These are phyloP conservation scores for Danio rerio DNA, from an alignment of 2,113 vertebrate species.

Conservation along the genomic window GRCz12tu NC_133195.1:35362001-35362500, in stretches of 20 bases:
- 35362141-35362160: slow-evolving; percentile 51
- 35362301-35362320: slow-evolving; percentile 29
- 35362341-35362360: slow-evolving; percentile 50
- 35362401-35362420: slow-evolving; percentile 45
- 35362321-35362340: slow-evolving; percentile 55
- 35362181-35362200: slow-evolving; percentile 42
- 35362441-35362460: slow-evolving; percentile 47
- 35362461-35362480: slow-evolving; percentile 49
- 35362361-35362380: slow-evolving; percentile 52
- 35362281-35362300: slow-evolving; percentile 51
- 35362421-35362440: slow-evolving; percentile 42
- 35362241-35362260: slow-evolving; percentile 43
- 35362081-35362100: slow-evolving; percentile 46
- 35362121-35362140: slow-evolving; percentile 30
- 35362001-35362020: slow-evolving; percentile 49
- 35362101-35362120: slow-evolving; percentile 55
- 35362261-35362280: slow-evolving; percentile 46
- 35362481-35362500: slow-evolving; percentile 51
- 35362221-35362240: slow-evolving; percentile 48
- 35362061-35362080: slow-evolving; percentile 51
- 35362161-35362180: slow-evolving; percentile 39
- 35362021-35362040: slow-evolving; percentile 53
- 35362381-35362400: slow-evolving; percentile 54
- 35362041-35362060: slow-evolving; percentile 46
- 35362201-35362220: slow-evolving; percentile 33